Evolutionary conservation across 2,113 vertebrate species (phyloP).

Genomic region (Lanius collurio): DNA sequence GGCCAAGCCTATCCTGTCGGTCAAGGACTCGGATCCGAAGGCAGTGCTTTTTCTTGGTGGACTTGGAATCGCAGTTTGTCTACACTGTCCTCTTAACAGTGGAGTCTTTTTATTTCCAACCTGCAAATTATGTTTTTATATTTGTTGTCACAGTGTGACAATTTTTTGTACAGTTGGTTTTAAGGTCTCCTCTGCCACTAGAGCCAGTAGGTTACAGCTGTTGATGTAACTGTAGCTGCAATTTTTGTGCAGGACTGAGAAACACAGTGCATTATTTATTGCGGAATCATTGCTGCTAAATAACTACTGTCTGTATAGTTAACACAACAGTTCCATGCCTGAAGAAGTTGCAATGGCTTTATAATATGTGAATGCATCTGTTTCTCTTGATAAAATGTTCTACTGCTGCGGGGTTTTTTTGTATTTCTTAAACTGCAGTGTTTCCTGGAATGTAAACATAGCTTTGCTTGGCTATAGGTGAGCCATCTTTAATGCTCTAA

Average conservation of each 20-base stretch:
- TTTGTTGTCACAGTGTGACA: constrained; percentile 87
- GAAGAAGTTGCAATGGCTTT: constrained; percentile 85
- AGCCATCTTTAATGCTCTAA: constrained; percentile 75
- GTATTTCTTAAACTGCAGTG: constrained; percentile 78
- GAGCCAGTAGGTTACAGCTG: constrained; percentile 85
- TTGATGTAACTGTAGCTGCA: constrained; percentile 85
- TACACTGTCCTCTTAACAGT: constrained; percentile 82
- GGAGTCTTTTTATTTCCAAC: constrained; percentile 84
- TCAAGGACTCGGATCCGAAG: constrained; percentile 75
- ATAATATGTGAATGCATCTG: constrained; percentile 87
- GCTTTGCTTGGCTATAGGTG: constrained; percentile 80
- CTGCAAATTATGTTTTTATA: constrained; percentile 84
- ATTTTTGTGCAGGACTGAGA: constrained; percentile 86
- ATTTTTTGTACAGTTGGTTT: constrained; percentile 85
- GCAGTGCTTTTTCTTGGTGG: constrained; percentile 77
- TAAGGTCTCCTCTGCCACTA: constrained; percentile 85
- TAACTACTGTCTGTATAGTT: constrained; percentile 98
- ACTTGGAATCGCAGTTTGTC: constrained; percentile 79
- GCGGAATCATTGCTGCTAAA: constrained; percentile 96
- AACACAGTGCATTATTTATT: constrained; percentile 96
- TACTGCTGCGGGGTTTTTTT: constrained; percentile 74
- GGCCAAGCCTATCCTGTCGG: constrained; percentile 61
- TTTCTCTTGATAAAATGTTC: constrained; percentile 81
- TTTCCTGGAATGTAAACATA: constrained; percentile 81
- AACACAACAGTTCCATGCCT: constrained; percentile 85